Evolutionary conservation across 2,113 vertebrate species (phyloP).

Genomic region (Laterallus jamaicensis): DNA sequence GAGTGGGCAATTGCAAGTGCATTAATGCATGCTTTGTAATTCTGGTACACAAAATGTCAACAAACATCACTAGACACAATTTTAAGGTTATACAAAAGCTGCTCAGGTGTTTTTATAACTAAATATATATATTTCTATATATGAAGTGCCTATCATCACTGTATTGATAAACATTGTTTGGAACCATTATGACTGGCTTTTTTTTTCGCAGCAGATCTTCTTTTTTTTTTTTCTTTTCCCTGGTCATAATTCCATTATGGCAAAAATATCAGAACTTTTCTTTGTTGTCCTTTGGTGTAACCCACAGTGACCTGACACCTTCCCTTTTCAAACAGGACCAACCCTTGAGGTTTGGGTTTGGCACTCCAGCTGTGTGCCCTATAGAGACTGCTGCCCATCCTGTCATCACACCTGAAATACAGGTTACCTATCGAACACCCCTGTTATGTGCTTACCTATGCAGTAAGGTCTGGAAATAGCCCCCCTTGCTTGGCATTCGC

Average conservation of each 20-base stretch:
- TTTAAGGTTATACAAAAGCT: not conserved
- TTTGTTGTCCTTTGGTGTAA: not conserved
- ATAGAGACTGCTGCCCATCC: not conserved
- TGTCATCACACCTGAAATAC: not conserved
- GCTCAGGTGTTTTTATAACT: not conserved
- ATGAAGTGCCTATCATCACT: no score
- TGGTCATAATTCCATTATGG: not conserved
- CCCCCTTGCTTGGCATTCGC: not conserved
- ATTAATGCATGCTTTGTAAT: not conserved
- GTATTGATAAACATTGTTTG: no score
- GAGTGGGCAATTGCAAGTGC: not conserved
- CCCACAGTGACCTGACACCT: not conserved
- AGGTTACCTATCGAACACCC: not conserved
- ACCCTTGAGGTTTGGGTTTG: not conserved
- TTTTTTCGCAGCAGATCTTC: no score
- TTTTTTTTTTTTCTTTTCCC: not conserved
- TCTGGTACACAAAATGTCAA: not conserved
- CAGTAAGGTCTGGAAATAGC: not conserved
- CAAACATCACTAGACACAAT: not conserved
- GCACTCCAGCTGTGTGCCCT: not conserved
- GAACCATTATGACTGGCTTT: no score
- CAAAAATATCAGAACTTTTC: not conserved
- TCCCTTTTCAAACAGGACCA: not conserved
- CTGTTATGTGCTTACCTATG: not conserved
- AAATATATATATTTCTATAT: no score